Base-by-base conservation (phyloP, 35 echinoderm and acorn worm species). In the Apostichopus parvimensis region DNA sequence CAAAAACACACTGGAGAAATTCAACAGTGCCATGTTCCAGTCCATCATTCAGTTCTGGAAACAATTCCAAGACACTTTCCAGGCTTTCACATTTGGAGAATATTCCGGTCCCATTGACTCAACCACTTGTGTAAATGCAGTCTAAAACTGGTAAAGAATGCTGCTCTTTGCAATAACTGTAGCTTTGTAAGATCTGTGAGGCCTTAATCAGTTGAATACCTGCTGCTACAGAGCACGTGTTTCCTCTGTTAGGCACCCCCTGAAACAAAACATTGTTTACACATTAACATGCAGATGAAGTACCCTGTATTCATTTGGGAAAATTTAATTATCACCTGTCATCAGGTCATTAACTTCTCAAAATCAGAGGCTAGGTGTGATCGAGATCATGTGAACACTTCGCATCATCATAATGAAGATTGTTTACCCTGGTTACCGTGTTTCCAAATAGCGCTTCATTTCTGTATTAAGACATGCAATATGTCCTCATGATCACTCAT, bases 241-340 rank as follows among this genome's bases (percentile, higher is more conserved):
- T 86, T 34, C 82, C 82, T 62, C 11, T 59, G 53, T 86, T 86
- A 8, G 82, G 82, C 10, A 86, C 82, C 15, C 82, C 82, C 82
- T 86, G 82, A 18, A 62, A 18, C n/a, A 86, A 20, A 56, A 45
- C 34, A 45, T 45, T 45, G 34, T 45, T 45, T 4, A 4, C 34
- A 45, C 34, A 45, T 45, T 45, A 45, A 45, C 3, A 45, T 45
- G 34, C 34, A 45, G 34, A 45, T 45, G 34, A 45, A 45, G 34
- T 45, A 45, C 34, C 34, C 34, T 45, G 34, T 45, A 45, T 45
- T 45, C 34, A 45, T 45, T 4, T 45, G 34, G 34, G 34, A 45
- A 45, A 45, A 45, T 45, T 45, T 0, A 4, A 45, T 45, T 45
- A 45, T 45, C 34, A 45, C 34, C 34, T 3, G 34, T 45, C 34